Percentiles rank a stretch among this genome's conserved stretches.
These are phyloP conservation scores for Dicranocentrus wangi DNA, from an alignment of 2,888 invertebrate genomes.

Conservation along the genomic window DNA sequence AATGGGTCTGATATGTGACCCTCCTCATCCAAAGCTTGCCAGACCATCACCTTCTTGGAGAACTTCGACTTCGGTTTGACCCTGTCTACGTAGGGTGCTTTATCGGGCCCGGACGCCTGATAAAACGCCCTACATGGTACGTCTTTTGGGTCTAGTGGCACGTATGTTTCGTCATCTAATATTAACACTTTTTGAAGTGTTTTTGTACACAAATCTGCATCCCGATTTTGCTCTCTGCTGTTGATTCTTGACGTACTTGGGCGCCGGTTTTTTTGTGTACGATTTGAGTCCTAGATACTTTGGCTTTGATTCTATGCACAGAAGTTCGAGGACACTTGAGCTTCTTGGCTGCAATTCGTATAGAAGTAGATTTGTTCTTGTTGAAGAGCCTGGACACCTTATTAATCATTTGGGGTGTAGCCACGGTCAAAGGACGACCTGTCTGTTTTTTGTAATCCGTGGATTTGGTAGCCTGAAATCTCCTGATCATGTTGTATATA, in stretches of 20 bases:
- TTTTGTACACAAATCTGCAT: constrained; percentile 16
- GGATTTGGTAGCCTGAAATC: constrained; percentile 11
- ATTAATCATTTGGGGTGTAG: background rate
- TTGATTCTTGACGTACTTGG: constrained; percentile 45
- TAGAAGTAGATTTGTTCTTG: constrained; percentile 20
- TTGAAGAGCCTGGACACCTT: constrained; percentile 3
- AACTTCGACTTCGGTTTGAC: constrained; percentile 40
- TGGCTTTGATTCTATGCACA: background rate
- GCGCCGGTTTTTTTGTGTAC: constrained; percentile 33
- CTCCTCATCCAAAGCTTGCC: constrained; percentile 42
- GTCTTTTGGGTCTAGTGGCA: constrained; percentile 31
- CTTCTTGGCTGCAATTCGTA: constrained; percentile 22
- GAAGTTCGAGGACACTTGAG: background rate
- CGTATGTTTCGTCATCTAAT: constrained; percentile 56
- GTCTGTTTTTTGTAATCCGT: background rate
- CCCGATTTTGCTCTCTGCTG: constrained; percentile 31
- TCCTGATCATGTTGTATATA: background rate
- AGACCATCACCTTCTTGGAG: constrained; percentile 40
- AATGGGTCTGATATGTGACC: constrained; percentile 53
- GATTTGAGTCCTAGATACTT: constrained; percentile 45
- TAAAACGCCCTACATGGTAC: constrained; percentile 37
- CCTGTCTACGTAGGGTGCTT: constrained; percentile 27
- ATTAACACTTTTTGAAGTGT: constrained; percentile 41
- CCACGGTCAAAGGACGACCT: background rate
- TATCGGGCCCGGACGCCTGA: constrained; percentile 17